These are phyloP conservation scores for Homarus gammarus DNA, from an alignment of 2,888 invertebrate species.

Conservation along the genomic window DNA sequence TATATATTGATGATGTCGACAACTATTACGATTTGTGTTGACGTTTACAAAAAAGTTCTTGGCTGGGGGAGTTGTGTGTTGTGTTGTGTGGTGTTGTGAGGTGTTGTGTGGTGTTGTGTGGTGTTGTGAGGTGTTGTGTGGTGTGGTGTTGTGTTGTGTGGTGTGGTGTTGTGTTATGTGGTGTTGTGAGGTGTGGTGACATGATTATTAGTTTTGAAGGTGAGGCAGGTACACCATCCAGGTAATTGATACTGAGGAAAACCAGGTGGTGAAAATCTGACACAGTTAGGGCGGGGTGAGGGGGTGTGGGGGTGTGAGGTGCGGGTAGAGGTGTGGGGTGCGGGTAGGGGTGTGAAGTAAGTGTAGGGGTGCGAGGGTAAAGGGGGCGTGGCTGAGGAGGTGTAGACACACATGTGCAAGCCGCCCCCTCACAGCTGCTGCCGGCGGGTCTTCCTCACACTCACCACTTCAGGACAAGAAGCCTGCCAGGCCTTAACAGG, in stretches of 20 bases:
- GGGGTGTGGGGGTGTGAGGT: neutral
- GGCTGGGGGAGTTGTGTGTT: no score
- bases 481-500: neutral
- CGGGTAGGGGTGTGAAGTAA: neutral
- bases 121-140: no score
- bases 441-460: neutral
- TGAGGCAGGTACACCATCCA: no score
- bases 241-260: no score
- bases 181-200: no score
- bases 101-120: no score
- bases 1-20: neutral
- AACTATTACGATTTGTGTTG: neutral
- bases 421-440: neutral
- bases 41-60: neutral
- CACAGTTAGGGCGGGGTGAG: neutral
- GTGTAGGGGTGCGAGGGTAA: neutral
- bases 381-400: neutral
- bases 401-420: neutral
- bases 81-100: no score
- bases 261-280: neutral
- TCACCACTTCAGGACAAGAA: no score
- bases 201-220: no score
- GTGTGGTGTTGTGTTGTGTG: no score
- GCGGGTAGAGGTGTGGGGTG: neutral
- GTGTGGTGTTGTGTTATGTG: no score